Conservation (phyloP, 2,113 vertebrate genomes). For the Melospiza georgiana region DNA sequence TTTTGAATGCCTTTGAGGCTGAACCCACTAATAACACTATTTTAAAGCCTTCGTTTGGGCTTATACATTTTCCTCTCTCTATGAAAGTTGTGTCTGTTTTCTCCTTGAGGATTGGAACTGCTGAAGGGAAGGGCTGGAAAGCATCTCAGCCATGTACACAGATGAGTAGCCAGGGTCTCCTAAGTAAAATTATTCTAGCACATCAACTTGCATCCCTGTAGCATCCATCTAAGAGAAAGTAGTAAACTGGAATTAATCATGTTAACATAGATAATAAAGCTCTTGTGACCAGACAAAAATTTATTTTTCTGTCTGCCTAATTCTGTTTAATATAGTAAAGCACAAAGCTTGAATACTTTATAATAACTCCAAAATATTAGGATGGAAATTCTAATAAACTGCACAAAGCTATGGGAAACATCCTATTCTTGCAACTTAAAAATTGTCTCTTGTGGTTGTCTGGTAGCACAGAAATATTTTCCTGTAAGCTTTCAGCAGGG, state of each 20-base stretch:
- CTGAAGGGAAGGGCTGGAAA: background rate
- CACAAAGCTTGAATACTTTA: background rate
- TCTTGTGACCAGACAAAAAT: background rate
- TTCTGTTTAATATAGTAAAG: background rate
- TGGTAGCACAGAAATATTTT: conserved; percentile 46
- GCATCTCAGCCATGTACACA: background rate
- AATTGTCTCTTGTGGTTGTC: conserved; percentile 57
- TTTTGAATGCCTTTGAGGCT: background rate
- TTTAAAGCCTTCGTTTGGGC: background rate
- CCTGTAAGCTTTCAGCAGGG: conserved; percentile 2
- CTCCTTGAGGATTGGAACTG: background rate
- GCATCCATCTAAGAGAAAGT: background rate
- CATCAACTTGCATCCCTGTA: background rate
- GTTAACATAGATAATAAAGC: background rate
- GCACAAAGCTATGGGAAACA: background rate
- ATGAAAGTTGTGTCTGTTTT: background rate
- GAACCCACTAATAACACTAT: background rate
- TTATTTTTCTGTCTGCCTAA: background rate
- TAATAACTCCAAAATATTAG: background rate
- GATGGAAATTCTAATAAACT: conserved; percentile 1
- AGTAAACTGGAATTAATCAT: background rate
- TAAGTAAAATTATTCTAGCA: background rate
- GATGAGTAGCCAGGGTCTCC: background rate
- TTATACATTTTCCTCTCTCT: background rate
- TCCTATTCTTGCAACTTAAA: conserved; percentile 23